Base-by-base conservation (phyloP, 53 echinoderm and acorn worm species). In the Arbacia lixula region DNA sequence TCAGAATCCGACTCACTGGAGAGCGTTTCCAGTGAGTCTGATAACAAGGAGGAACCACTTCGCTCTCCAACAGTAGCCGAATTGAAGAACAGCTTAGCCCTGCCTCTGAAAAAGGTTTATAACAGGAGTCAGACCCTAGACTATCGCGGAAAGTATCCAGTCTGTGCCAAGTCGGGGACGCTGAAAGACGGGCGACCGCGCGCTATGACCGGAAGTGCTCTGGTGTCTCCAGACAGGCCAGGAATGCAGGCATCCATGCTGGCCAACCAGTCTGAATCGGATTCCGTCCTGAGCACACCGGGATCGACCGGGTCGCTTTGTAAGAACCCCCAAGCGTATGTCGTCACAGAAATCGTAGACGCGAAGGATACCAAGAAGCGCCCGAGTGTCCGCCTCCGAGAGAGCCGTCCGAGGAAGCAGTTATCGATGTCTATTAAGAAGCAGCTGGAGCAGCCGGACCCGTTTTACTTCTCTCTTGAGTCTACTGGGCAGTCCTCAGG, bases 341-440 rank as follows among this genome's bases (percentile, higher is more conserved):
- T 79, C 26, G 79, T 79, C 22, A 79, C 79, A 5, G 79, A 79
- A 33, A 79, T 79, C 36, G 79, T 79, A 38, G 79, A 79, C 40
- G 61, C 29, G 25, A 60, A 39, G 1, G 79, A 79, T 41, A 79
- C 79, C 12, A 79, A 79, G 39, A 79, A 40, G 61, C 79, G 79
- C 17, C 79, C 79, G 12, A 79, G 79, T 41, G 27, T 79, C 19
- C 79, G 79, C 1, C 79, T 79, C 25, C 79, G 79, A 16, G 79
- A 60, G 27, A 41, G 61, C 29, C 60, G 79, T 25, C 79, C 79
- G 10, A 58, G 14, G 30, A 79, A 60, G 19, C 39, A 60, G 24
- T 26, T 79, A 12, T 60, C 79, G 12, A 40, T 26, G 30, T 17
- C 14, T 25, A 58, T 79, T 36, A 37, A 79, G 42, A 42, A 41